Evolutionary conservation across 1,140 invertebrate species (phyloP).

Genomic region (Apis dorsata): DNA sequence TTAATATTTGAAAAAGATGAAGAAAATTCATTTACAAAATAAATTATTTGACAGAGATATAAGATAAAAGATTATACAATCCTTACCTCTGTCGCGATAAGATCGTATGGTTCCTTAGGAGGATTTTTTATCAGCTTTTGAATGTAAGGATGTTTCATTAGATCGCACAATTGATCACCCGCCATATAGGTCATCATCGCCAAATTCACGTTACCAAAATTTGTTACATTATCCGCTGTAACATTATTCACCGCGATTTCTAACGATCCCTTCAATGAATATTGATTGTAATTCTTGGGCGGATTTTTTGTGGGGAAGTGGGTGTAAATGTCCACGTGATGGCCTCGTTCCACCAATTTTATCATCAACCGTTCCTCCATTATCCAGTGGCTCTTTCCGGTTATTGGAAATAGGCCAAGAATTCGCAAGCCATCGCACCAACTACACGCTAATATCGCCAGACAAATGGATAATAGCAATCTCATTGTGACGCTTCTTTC

Average conservation of each 20-base stretch:
- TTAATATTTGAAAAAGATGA: not conserved
- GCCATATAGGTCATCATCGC: fast-evolving
- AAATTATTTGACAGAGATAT: too few relatives aligned
- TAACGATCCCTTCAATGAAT: slow-evolving; percentile 59
- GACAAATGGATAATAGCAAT: not conserved
- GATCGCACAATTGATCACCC: slow-evolving; percentile 29
- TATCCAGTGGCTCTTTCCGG: slow-evolving; percentile 75
- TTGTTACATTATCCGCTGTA: not conserved
- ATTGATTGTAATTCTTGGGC: slow-evolving; percentile 71
- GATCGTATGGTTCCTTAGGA: slow-evolving; percentile 59
- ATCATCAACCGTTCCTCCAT: slow-evolving; percentile 73
- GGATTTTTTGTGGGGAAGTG: slow-evolving; percentile 74
- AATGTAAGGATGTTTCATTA: slow-evolving; percentile 24
- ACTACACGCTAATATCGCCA: slow-evolving; percentile 1
- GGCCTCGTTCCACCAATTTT: slow-evolving; percentile 74
- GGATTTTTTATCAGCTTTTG: slow-evolving; percentile 48
- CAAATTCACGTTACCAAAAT: not conserved
- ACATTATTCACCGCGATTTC: slow-evolving; percentile 32
- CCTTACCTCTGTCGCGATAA: slow-evolving; percentile 59
- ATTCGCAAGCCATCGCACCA: slow-evolving; percentile 56
- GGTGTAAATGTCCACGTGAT: slow-evolving; percentile 76
- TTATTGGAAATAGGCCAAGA: slow-evolving; percentile 73
- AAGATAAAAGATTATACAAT: not conserved
- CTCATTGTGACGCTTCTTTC: slow-evolving; percentile 9
- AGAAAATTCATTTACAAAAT: not conserved